Evolutionary conservation across 2,113 vertebrate genomes (phyloP), one percentile per base, ranked within the genome.

Genomic region (Oncorhynchus clarkii): DNA sequence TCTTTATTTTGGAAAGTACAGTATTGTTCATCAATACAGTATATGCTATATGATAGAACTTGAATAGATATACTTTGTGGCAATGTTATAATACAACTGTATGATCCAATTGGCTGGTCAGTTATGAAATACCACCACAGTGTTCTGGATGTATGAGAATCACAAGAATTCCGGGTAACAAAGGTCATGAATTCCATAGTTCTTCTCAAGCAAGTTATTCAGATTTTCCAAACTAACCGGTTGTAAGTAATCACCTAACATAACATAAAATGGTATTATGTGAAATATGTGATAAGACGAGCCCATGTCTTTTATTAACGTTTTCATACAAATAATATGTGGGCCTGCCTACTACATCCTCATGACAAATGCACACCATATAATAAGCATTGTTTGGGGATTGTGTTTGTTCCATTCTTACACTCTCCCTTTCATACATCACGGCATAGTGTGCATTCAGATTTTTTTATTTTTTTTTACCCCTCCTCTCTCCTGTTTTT

Each of bases 401-500:
- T 64, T 64, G 62, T 64, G 18, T 76, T 18, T 66, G 62, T 73
- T 70, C 80, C 74, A 73, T 69, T 84, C 39, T 11, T 45, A 45
- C 39, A 45, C 39, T 11, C 39, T 45, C 9, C 39, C 39, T 9
- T 11, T 45, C 39, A 45, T 45, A 45, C 9, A 45, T 78, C 59
- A 84, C 39, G 64, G 64, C 79, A 68, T 27, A 73, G 71, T 60
- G 70, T 76, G 70, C 62, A 71, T 34, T 45, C 39, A 12, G 39
- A 45, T 3, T 11, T 11, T 1, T 45, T 2, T 45, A 0, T 2
- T 3, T 45, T 45, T 39, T 68, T 2, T 1, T 64, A 20, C 20
- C 71, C 26, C 77, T 77, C 45, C 68, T 71, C 45, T 74, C 82
- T 62, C 76, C 73, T 75, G n/a, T 4, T 74, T 18, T 69, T 70